Conservation (phyloP, 2,888 invertebrate species). For the Cancer borealis region DNA sequence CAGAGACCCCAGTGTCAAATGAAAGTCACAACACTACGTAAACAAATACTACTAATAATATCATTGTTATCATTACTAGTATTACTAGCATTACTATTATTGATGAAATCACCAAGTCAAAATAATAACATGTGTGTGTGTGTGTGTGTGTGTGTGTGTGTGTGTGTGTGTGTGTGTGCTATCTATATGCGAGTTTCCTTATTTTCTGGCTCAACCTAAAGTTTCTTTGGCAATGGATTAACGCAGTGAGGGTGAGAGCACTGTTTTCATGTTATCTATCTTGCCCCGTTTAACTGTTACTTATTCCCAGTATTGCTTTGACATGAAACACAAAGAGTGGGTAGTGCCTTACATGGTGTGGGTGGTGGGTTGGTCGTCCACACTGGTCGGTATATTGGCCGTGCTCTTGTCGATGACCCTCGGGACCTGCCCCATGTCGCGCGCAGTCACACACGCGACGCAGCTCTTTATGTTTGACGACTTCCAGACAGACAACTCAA, state of each 20-base stretch:
- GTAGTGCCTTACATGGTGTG: not conserved
- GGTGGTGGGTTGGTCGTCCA: not conserved
- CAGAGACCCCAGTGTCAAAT: not conserved
- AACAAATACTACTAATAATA: not conserved
- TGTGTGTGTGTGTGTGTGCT: too few relatives aligned
- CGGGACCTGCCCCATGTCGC: not conserved
- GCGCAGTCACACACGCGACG: not conserved
- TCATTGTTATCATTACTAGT: not conserved
- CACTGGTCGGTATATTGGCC: not conserved
- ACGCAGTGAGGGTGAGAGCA: too few relatives aligned
- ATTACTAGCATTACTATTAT: not conserved
- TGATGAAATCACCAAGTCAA: not conserved
- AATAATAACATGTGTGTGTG: too few relatives aligned
- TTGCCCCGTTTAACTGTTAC: not conserved
- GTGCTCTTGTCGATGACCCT: not conserved
- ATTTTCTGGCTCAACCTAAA: too few relatives aligned
- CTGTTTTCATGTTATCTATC: not conserved
- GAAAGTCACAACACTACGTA: not conserved
- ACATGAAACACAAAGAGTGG: not conserved
- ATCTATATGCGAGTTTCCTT: too few relatives aligned
- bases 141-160: too few relatives aligned
- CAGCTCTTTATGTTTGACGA: not conserved
- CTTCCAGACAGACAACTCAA: not conserved
- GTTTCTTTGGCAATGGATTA: too few relatives aligned
- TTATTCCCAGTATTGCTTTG: not conserved